Base-by-base conservation (phyloP, 2,113 vertebrate genomes). In the Grus americana region DNA sequence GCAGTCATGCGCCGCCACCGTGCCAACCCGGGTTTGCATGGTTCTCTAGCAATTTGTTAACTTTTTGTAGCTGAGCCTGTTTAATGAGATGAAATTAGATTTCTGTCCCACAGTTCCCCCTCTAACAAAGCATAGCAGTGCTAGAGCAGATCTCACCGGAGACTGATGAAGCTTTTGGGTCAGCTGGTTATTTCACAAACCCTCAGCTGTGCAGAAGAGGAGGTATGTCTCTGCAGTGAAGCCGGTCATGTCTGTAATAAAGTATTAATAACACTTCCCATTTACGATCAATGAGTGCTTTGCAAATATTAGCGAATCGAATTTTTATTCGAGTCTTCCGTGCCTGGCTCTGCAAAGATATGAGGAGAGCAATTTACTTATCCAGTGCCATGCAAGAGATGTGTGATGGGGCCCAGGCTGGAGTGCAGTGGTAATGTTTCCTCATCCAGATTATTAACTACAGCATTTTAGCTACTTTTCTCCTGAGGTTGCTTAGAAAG, bases 391-490 rank as follows among this genome's bases (percentile, higher is more conserved):
- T 8, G 18, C 36, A 47, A 47, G 44, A 87, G 74, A 10, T 30
- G 17, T 4, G 8, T 63, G 59, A 74, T 67, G 72, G 24, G 29
- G 59, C 50, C 38, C 55, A 38, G 46, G 22, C 22, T 34, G 65
- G 46, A 71, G 65, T 70, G 36, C 17, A 67, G 55, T 59, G n/a
- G 32, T 86, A 27, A 40, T 49, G 20, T 78, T 88, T 95, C 54
- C 27, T 62, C 44, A 55, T 66, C 46, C 72, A 50, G 14, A 52
- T 63, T n/a, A 44, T 71, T 91, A 81, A 63, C 42, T 74, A 30
- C 7, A 24, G 36, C 36, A 44, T 63, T 95, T 92, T 91, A 94
- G 67, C 46, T 86, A 15, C 83, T 83, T 84, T 92, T 91, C 36
- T 86, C 38, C 65, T 57, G 38, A 59, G 17, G 11, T 78, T 91